Percentiles rank a stretch among this genome's conserved stretches.
These are phyloP conservation scores for Lophotriccus pileatus DNA, from an alignment of 2,797 vertebrate genomes.

Conservation along the genomic window DNA sequence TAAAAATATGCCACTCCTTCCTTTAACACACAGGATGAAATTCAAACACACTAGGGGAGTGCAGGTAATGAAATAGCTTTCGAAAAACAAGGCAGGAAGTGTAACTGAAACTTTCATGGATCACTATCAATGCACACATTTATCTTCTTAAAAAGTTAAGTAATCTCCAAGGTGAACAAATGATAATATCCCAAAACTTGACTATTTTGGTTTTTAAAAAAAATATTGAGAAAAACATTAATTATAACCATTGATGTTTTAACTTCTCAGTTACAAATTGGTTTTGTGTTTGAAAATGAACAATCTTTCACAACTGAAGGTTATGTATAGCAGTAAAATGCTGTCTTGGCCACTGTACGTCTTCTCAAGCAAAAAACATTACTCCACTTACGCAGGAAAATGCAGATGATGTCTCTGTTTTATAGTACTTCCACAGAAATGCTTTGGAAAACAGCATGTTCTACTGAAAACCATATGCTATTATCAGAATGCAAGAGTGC, in stretches of 20 bases:
- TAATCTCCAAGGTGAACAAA: background rate
- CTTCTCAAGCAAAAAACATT: background rate
- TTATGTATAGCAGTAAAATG: background rate
- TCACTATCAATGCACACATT: constrained; percentile 16
- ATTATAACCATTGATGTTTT: background rate
- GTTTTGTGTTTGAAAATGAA: background rate
- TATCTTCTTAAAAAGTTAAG: constrained; percentile 1
- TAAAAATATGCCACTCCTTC: background rate
- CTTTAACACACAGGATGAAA: background rate
- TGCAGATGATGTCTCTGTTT: constrained; percentile 40
- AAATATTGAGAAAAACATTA: background rate
- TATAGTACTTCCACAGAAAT: constrained; percentile 11
- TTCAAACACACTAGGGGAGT: background rate
- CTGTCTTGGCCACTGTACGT: background rate
- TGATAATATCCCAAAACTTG: background rate
- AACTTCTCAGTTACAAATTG: background rate
- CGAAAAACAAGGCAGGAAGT: constrained; percentile 32
- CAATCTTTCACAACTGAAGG: background rate
- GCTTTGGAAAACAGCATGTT: constrained; percentile 29
- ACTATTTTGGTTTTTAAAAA: background rate
- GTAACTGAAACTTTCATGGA: constrained; percentile 51
- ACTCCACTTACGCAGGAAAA: background rate
- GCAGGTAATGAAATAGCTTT: constrained; percentile 51
- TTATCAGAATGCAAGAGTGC: background rate
- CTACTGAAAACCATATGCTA: background rate